phyloP scores from a whole-genome alignment of 2,888 invertebrate genomes.

The Monoplex corrugatus region DNA sequence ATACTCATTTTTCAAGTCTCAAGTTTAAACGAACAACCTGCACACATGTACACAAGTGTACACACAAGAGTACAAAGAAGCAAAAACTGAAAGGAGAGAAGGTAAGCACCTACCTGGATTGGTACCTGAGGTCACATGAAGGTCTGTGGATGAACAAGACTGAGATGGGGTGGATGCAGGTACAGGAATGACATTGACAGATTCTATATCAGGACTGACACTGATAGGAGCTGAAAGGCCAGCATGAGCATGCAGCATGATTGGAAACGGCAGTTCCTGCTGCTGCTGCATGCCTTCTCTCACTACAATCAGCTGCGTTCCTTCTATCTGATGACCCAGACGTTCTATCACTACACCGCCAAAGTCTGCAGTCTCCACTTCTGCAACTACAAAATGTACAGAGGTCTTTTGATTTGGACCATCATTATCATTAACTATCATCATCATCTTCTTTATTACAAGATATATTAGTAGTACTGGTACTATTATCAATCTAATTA shows the following conservation, averaged over 20 bases:
- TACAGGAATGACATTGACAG: neutral
- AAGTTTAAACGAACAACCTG: too few relatives aligned
- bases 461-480: too few relatives aligned
- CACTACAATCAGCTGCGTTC: neutral
- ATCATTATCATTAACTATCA: too few relatives aligned
- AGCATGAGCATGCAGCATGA: neutral
- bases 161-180: neutral
- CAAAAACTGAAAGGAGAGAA: too few relatives aligned
- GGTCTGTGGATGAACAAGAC: neutral
- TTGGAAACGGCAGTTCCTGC: neutral
- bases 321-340: neutral
- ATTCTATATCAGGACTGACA: neutral
- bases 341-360: neutral
- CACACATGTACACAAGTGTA: too few relatives aligned
- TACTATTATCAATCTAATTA: too few relatives aligned
- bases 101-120: neutral
- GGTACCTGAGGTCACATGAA: neutral
- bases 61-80: too few relatives aligned
- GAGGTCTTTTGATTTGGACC: too few relatives aligned
- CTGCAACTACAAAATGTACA: neutral
- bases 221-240: neutral
- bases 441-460: too few relatives aligned
- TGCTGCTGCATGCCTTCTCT: conserved; percentile 6
- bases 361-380: neutral
- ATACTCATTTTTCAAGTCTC: too few relatives aligned